phyloP scores from a whole-genome alignment of 2,113 vertebrate species.

The Anseranas semipalmata region DNA sequence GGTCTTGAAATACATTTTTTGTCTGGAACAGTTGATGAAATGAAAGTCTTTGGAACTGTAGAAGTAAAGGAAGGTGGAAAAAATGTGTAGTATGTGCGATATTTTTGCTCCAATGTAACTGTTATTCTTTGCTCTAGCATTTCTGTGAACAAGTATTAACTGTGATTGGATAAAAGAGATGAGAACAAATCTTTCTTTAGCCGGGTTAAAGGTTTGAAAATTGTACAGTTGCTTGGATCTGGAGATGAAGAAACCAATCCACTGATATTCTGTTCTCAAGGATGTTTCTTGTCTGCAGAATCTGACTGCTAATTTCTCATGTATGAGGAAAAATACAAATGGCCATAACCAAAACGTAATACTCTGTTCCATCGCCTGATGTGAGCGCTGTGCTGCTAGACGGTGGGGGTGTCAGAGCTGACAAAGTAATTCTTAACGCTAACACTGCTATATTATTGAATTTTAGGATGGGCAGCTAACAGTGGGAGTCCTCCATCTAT shows the following conservation, averaged over 20 bases:
- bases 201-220: not conserved
- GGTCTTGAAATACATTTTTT: not conserved
- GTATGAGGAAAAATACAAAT: not conserved
- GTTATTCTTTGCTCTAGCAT: not conserved
- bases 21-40: not conserved
- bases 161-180: not conserved
- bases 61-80: not conserved
- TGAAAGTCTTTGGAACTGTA: not conserved
- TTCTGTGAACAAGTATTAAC: not conserved
- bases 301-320: not conserved
- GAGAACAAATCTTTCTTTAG: not conserved
- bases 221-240: not conserved
- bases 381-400: not conserved
- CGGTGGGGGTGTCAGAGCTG: not conserved
- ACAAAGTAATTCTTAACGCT: not conserved
- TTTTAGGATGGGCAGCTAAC: slow-evolving; percentile 81
- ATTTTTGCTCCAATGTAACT: not conserved
- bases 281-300: not conserved
- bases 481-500: slow-evolving; percentile 38
- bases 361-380: not conserved
- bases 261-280: not conserved
- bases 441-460: slow-evolving; percentile 44
- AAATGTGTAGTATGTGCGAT: not conserved
- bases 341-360: not conserved
- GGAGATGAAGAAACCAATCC: not conserved